Conservation (phyloP, 2,113 vertebrate genomes). For the Bujurquina vittata region DNA sequence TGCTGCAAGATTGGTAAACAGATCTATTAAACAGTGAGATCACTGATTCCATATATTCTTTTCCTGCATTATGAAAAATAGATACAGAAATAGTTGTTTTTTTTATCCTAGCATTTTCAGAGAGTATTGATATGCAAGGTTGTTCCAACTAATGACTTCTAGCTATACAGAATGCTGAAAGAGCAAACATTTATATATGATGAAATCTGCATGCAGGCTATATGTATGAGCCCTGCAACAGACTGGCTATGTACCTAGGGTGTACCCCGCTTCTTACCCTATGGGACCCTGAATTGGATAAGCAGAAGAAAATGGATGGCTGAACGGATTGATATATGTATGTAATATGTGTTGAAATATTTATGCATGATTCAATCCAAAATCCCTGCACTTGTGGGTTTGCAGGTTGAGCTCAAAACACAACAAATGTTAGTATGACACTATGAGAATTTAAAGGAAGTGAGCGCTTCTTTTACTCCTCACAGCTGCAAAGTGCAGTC, state of each 20-base stretch:
- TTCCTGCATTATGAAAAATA: not conserved
- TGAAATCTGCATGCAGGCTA: slow-evolving; percentile 28
- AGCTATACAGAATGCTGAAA: not conserved
- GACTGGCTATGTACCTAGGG: too few relatives aligned
- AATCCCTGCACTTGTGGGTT: not conserved
- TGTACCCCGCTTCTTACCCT: too few relatives aligned
- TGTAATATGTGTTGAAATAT: slow-evolving; percentile 39
- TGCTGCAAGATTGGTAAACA: slow-evolving; percentile 16
- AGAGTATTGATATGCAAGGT: not conserved
- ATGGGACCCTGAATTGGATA: too few relatives aligned
- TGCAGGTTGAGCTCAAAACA: not conserved
- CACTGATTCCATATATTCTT: not conserved
- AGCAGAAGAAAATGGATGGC: not conserved
- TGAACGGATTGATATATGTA: slow-evolving; percentile 1
- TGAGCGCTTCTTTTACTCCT: not conserved
- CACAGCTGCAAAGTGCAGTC: not conserved
- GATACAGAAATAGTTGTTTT: not conserved
- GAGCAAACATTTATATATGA: slow-evolving; percentile 38
- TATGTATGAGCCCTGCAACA: too few relatives aligned
- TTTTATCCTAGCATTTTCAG: not conserved
- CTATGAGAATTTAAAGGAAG: not conserved
- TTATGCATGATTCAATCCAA: slow-evolving; percentile 15
- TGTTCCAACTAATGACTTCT: slow-evolving; percentile 11
- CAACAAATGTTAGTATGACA: not conserved
- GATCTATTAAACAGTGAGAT: slow-evolving; percentile 19